Base-by-base conservation (phyloP, 2,888 invertebrate species). In the Sericinus montela region DNA sequence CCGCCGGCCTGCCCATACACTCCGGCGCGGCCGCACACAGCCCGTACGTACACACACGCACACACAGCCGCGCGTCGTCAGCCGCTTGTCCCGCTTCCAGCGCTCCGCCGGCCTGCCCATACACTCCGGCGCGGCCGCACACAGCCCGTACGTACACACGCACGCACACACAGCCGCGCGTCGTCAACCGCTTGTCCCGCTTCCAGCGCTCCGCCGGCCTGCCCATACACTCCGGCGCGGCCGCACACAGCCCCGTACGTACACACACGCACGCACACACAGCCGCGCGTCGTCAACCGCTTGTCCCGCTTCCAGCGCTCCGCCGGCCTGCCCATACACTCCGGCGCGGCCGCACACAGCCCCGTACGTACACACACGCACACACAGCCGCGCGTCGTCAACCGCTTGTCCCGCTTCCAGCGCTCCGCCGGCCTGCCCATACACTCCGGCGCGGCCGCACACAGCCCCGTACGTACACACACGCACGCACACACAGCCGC, bases 201-300 rank as follows among this genome's bases (percentile, higher is more conserved):
- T 99, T 98, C 90, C 98, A 98, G 78, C 93, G 97, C 67, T 98
- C 98, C 60, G 98, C 99, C 52, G 99, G 99, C 10, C 90, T 99
- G 73, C 86, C 87, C 49, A 78, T 86, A 51, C 80, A 79, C 58
- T 65, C 66, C 25, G 56, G 74, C 28, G 91, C 56, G 41, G 92
- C 46, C 35, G 91, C 93, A 2, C 90, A 95, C 55, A 92, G 92
- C 19, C 94, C 93, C 62, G 95, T 94, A 63, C 94, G 95, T 23
- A 23, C 6, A 23, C 6, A 23, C 23, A 23, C 23, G 6, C 23
- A 23, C 23, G 23, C 23, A 23, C 96, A n/a, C n/a, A n/a, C 94
- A 95, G 51, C 93, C 96, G 52, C 94, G 97, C 71, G 97, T 98
- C 57, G 98, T 98, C 53, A 98, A 99, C 86, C 92, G 97, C 60